A percentile compares a stretch with the other conserved stretches of the same genome.
These are phyloP conservation scores for Leptinotarsa defecta DNA, from an alignment of 1,140 invertebrate genomes.

Conservation along the genomic window DNA sequence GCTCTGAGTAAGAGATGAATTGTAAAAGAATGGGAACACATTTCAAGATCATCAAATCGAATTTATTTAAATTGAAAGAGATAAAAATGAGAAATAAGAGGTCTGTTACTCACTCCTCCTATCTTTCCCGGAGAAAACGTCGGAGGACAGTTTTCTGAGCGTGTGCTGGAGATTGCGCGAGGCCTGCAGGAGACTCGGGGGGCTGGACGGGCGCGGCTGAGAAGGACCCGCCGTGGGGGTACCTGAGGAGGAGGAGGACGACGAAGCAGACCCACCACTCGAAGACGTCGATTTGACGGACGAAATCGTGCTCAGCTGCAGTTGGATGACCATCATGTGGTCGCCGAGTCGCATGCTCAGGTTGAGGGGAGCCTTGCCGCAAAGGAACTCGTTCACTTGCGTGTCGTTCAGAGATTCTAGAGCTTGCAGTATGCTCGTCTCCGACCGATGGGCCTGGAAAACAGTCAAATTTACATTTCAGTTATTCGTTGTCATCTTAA, in stretches of 20 bases:
- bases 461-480: not conserved
- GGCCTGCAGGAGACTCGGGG: slow-evolving; percentile 74
- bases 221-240: slow-evolving; percentile 51
- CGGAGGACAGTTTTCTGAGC: slow-evolving; percentile 85
- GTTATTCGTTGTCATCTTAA: too few species aligned
- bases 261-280: not conserved
- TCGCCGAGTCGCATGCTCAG: slow-evolving; percentile 92
- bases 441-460: slow-evolving; percentile 85
- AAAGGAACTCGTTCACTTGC: slow-evolving; percentile 93
- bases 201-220: slow-evolving; percentile 40
- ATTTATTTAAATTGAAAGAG: too few species aligned
- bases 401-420: slow-evolving; percentile 91
- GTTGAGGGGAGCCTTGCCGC: slow-evolving; percentile 90
- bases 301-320: slow-evolving; percentile 85
- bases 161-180: slow-evolving; percentile 91
- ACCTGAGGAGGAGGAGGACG: slow-evolving; percentile 20
- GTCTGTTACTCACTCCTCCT: slow-evolving; percentile 48
- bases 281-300: slow-evolving; percentile 43
- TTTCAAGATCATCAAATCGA: too few species aligned
- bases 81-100: too few species aligned
- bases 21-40: too few species aligned
- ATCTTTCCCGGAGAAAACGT: slow-evolving; percentile 73
- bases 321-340: slow-evolving; percentile 95
- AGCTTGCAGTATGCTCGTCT: slow-evolving; percentile 93
- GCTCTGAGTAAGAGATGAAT: too few species aligned